Evolutionary conservation across 2,113 vertebrate genomes (phyloP), one percentile per base, ranked within the genome.

Genomic region (Natator depressus): DNA sequence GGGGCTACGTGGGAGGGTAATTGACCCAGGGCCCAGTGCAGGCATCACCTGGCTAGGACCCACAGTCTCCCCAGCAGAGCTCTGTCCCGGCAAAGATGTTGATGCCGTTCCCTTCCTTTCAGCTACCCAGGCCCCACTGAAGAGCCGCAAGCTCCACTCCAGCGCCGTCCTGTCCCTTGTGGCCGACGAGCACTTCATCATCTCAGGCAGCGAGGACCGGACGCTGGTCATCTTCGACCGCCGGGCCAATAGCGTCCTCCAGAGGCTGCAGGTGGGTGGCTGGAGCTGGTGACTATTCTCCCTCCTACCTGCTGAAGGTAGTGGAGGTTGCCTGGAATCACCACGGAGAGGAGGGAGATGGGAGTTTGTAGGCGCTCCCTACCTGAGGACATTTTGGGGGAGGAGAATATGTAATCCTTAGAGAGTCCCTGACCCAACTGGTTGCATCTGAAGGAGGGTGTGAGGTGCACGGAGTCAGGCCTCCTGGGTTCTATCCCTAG

Each of bases 151-250:
- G 87, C 98, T 99, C 69, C 99, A 99, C 81, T 95, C 98, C 10
- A 99, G 98, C 0, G 98, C 99, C 0, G 99, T 99, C 16, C 97
- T 99, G 92, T 98, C 98, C 4, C 97, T 99, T 55, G 98, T 96
- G 9, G 99, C 99, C 0, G 99, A 99, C 1, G 99, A 99, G 49
- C 98, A 93, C 69, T 98, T 99, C 93, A 99, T 99, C 82, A 93
- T 99, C 86, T 99, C 99, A 0, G 99, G 98, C 85, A 99, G 99
- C 11, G 99, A 99, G 98, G 99, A 99, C 96, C 97, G 98, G 76
- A 99, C 98, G 0, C 98, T 99, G 2, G 98, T 98, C 2, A 97
- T 99, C 46, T 99, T 99, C 2, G 99, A 99, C 96, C 98, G 99
- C 47, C 97, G 99, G 6, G 98, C 98, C 2, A 98, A 98, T 13